These are phyloP conservation scores for Chondrosia reniformis DNA, from an alignment of 37 sponge, comb jelly and placozoan species.

Conservation along the genomic window DNA sequence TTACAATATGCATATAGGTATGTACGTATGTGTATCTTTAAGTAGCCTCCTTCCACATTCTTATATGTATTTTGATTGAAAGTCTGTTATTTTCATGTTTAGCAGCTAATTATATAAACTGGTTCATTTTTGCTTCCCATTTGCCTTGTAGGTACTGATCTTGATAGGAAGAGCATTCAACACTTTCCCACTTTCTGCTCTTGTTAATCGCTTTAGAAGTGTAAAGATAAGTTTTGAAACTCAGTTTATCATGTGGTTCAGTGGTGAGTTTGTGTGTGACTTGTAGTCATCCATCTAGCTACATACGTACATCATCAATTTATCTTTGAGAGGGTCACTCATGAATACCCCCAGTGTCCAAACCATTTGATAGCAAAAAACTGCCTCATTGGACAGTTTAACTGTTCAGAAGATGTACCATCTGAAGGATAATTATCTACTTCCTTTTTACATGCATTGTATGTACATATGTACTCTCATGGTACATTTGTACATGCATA, in stretches of 20 bases:
- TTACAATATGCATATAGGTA: too few species aligned
- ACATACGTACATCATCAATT: not conserved
- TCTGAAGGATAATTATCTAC: too few species aligned
- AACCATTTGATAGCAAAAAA: too few species aligned
- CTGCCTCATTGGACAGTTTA: too few species aligned
- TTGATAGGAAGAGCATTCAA: constrained; percentile 84
- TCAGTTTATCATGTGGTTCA: constrained; percentile 95
- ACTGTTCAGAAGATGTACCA: too few species aligned
- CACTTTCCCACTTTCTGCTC: constrained; percentile 78
- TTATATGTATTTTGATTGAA: not conserved
- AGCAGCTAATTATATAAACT: not conserved
- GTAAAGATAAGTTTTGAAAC: constrained; percentile 68
- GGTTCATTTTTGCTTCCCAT: not conserved
- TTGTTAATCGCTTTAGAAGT: constrained; percentile 75
- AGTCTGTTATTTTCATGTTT: not conserved
- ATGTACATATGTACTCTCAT: too few species aligned
- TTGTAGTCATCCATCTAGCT: not conserved
- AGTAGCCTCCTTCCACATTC: not conserved
- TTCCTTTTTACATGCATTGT: too few species aligned
- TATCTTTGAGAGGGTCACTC: too few species aligned
- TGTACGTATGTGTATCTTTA: not conserved
- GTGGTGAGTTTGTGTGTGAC: constrained; percentile 51
- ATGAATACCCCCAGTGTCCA: too few species aligned
- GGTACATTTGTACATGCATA: too few species aligned
- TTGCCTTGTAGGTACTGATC: constrained; percentile 55